phyloP scores from a whole-genome alignment of 1,140 invertebrate species.

The Alviniconcha marisindica region DNA sequence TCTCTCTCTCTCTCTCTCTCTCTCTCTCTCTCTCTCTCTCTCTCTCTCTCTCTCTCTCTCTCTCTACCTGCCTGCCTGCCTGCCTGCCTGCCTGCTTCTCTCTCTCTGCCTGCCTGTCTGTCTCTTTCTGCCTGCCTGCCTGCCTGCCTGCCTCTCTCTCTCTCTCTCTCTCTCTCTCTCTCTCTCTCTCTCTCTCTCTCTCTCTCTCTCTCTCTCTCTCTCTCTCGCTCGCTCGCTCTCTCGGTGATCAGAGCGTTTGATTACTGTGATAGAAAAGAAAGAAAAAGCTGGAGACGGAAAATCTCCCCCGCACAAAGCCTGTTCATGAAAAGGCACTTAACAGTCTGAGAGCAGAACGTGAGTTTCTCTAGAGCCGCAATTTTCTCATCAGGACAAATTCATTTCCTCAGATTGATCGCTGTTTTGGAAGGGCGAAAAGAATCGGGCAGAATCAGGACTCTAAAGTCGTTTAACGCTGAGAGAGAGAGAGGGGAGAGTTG shows the following conservation, averaged over 20 bases:
- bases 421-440: neutral
- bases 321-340: conserved; percentile 15
- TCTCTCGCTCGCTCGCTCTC: too few relatives aligned
- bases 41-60: too few relatives aligned
- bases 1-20: too few relatives aligned
- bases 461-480: neutral
- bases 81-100: too few relatives aligned
- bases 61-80: too few relatives aligned
- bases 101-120: too few relatives aligned
- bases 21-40: too few relatives aligned
- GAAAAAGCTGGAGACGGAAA: neutral
- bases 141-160: too few relatives aligned
- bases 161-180: too few relatives aligned
- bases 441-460: neutral
- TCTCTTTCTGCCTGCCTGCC: too few relatives aligned
- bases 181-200: too few relatives aligned
- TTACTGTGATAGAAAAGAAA: neutral
- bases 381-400: conserved; percentile 34
- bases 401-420: conserved; percentile 3
- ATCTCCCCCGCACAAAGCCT: neutral
- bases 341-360: conserved; percentile 6
- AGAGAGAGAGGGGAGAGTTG: neutral
- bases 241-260: neutral
- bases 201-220: too few relatives aligned
- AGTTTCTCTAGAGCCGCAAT: neutral